These are phyloP conservation scores for Tribolium madens DNA, from an alignment of 1,140 invertebrate species.

Conservation along the genomic window DNA sequence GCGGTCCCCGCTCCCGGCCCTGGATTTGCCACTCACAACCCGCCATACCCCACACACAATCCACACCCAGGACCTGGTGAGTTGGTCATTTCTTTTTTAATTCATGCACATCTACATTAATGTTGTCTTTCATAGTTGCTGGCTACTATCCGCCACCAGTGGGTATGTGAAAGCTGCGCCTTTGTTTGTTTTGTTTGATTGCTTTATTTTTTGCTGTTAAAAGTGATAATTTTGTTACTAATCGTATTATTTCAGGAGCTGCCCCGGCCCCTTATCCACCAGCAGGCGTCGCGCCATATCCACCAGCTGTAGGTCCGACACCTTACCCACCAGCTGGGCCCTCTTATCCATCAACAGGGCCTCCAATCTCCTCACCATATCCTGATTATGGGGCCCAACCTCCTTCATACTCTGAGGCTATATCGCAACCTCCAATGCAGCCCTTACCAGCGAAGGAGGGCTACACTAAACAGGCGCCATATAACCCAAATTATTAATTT, in stretches of 20 bases:
- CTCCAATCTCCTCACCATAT: background rate
- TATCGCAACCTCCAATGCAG: background rate
- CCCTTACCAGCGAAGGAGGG: background rate
- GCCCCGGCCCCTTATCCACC: background rate
- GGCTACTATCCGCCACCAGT: constrained; percentile 17
- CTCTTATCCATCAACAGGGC: constrained; percentile 8
- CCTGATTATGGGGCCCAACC: background rate
- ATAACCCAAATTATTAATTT: constrained; percentile 33
- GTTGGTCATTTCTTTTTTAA: constrained; percentile 5
- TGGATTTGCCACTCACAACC: constrained; percentile 2
- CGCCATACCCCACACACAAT: constrained; percentile 38
- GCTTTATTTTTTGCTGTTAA: background rate
- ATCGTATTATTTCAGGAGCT: constrained; percentile 15
- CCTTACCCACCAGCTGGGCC: constrained; percentile 18
- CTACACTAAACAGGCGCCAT: constrained; percentile 25
- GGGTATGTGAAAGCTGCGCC: constrained; percentile 11
- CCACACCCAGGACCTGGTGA: constrained; percentile 8
- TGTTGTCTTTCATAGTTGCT: constrained; percentile 6
- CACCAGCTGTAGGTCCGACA: background rate
- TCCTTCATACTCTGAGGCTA: constrained; percentile 28
- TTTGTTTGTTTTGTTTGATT: constrained; percentile 10
- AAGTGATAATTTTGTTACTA: background rate
- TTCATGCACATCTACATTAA: background rate
- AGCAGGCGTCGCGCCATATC: background rate
- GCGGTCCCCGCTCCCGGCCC: background rate